Evolutionary conservation across 2,113 vertebrate genomes (phyloP).

Genomic region (Nothoprocta perdicaria): DNA sequence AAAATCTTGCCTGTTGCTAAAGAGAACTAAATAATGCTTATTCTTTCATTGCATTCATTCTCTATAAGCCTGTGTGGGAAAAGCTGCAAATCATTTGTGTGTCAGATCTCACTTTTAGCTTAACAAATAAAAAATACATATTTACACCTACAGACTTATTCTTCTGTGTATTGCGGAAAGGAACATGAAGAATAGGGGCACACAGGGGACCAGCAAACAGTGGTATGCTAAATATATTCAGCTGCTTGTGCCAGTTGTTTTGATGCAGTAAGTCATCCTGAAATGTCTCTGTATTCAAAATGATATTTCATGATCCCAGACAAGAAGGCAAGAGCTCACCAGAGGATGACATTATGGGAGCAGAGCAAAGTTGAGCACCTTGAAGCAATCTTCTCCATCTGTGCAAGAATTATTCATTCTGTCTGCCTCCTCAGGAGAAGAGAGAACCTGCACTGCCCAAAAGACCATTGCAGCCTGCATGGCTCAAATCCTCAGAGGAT

Average conservation of each 20-base stretch:
- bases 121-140: constrained; percentile 35
- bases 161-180: neutral
- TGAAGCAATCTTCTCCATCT: constrained; percentile 68
- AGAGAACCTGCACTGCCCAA: constrained; percentile 40
- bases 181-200: constrained; percentile 8
- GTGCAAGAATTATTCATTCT: neutral
- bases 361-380: constrained; percentile 62
- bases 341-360: constrained; percentile 65
- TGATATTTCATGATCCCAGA: constrained; percentile 59
- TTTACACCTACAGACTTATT: constrained; percentile 23
- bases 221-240: constrained; percentile 47
- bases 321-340: constrained; percentile 68
- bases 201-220: neutral
- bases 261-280: constrained; percentile 63
- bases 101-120: constrained; percentile 1
- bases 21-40: neutral
- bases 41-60: neutral
- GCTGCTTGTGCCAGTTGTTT: constrained; percentile 51
- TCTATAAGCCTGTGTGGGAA: neutral
- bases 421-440: constrained; percentile 45
- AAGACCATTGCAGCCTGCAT: constrained; percentile 28
- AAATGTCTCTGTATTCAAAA: constrained; percentile 65
- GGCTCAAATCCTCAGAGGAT: constrained; percentile 17
- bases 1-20: neutral
- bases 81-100: neutral